phyloP scores from a whole-genome alignment of 2,797 vertebrate genomes.

The Vireo griseus region DNA sequence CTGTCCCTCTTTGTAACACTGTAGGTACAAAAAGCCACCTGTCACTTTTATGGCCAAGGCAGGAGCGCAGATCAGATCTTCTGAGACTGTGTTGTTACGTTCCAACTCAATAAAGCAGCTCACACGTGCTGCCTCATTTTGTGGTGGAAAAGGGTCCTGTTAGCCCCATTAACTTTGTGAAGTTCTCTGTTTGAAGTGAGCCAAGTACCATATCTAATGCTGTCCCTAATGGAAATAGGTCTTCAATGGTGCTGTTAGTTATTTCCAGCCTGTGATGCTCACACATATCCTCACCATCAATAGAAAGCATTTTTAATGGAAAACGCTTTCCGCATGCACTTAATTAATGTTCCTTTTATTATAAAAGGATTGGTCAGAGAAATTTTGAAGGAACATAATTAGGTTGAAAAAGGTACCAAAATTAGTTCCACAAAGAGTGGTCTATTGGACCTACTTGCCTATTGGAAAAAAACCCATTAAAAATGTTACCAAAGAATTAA shows the following conservation, averaged over 20 bases:
- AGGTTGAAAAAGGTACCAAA: neutral
- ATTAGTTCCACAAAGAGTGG: neutral
- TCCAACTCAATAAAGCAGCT: neutral
- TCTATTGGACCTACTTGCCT: neutral
- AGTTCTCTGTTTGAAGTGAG: neutral
- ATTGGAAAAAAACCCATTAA: neutral
- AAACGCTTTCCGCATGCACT: accelerated
- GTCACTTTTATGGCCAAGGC: neutral
- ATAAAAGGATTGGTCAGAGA: neutral
- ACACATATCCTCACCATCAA: neutral
- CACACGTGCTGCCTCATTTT: accelerated
- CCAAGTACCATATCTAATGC: neutral
- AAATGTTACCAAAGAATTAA: neutral
- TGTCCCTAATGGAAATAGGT: neutral
- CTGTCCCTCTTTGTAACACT: neutral
- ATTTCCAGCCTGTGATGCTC: neutral
- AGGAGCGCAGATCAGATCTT: neutral
- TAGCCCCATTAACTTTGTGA: neutral
- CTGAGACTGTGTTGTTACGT: neutral
- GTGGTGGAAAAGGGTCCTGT: neutral
- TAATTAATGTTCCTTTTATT: neutral
- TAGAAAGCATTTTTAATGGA: neutral
- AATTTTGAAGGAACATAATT: neutral
- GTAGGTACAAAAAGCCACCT: neutral
- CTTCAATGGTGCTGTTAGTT: neutral